Conservation (phyloP, 2,888 invertebrate genomes). For the Apamea anceps region DNA sequence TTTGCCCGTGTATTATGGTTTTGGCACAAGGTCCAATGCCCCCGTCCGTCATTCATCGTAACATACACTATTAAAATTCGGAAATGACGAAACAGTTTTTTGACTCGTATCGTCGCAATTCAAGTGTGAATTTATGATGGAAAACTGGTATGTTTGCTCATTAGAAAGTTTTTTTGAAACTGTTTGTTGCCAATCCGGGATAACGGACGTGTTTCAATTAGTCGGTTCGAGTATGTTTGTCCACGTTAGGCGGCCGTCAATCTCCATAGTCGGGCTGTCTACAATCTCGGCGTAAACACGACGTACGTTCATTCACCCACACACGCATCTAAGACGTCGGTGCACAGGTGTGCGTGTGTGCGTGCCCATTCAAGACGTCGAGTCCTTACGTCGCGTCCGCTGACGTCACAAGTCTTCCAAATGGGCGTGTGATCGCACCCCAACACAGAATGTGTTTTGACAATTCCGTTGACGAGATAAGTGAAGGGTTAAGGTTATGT, state of each 20-base stretch:
- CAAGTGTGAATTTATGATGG: constrained; percentile 83
- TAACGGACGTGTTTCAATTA: constrained; percentile 85
- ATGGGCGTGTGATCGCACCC: constrained; percentile 85
- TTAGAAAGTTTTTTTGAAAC: constrained; percentile 75
- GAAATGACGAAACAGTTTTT: constrained; percentile 88
- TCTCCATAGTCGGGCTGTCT: constrained; percentile 79
- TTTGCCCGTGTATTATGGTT: constrained; percentile 80
- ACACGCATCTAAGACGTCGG: constrained; percentile 71
- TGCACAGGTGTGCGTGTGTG: constrained; percentile 75
- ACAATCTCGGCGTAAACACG: constrained; percentile 77
- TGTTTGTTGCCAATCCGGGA: constrained; percentile 76
- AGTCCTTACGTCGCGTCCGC: constrained; percentile 86
- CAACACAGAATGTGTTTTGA: constrained; percentile 82
- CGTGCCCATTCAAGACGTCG: constrained; percentile 85
- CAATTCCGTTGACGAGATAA: constrained; percentile 79
- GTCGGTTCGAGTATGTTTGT: constrained; percentile 76
- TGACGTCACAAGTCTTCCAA: constrained; percentile 86
- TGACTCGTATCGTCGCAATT: constrained; percentile 82
- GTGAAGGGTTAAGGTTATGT: constrained; percentile 78
- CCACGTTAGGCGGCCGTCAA: constrained; percentile 79
- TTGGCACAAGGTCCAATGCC: constrained; percentile 86
- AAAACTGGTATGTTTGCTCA: constrained; percentile 76
- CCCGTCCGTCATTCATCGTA: constrained; percentile 84
- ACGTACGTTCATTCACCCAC: constrained; percentile 84
- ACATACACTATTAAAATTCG: constrained; percentile 86